These are phyloP conservation scores for Mesocricetus auratus DNA, from an alignment of 2,113 vertebrate species.

Conservation along the genomic window DNA sequence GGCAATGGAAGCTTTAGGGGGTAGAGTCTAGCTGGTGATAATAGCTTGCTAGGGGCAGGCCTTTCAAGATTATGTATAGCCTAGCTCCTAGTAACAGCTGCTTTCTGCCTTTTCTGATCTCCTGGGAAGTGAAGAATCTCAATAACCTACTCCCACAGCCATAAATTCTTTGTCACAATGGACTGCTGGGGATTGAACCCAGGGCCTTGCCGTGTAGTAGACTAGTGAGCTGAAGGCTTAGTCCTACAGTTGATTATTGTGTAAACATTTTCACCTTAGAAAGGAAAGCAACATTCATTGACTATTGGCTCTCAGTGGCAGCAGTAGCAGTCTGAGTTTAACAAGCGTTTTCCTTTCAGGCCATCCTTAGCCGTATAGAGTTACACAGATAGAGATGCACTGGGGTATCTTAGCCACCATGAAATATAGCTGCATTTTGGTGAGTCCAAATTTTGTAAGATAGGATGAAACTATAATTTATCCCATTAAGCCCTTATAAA, in stretches of 20 bases:
- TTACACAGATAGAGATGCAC: not conserved
- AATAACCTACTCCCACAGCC: not conserved
- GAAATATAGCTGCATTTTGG: not conserved
- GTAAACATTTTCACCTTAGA: not conserved
- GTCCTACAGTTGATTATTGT: not conserved
- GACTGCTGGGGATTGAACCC: not conserved
- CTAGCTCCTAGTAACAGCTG: not conserved
- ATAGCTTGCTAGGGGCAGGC: not conserved
- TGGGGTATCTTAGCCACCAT: not conserved
- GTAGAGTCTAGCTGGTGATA: not conserved
- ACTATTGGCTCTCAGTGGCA: not conserved
- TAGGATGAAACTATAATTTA: not conserved
- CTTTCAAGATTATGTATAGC: not conserved
- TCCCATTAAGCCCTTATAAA: not conserved
- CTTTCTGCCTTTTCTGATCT: not conserved
- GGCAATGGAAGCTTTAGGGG: not conserved
- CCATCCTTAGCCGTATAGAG: not conserved
- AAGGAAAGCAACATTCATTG: conserved; percentile 24
- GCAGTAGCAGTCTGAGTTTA: not conserved
- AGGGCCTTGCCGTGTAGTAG: not conserved
- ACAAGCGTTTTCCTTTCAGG: conserved; percentile 4
- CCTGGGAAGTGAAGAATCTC: not conserved
- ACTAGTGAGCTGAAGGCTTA: not conserved
- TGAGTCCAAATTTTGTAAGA: conserved; percentile 14
- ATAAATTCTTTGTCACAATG: not conserved